These are phyloP conservation scores for Meghimatium bilineatum DNA, from an alignment of 2,888 invertebrate species.

Conservation along the genomic window DNA sequence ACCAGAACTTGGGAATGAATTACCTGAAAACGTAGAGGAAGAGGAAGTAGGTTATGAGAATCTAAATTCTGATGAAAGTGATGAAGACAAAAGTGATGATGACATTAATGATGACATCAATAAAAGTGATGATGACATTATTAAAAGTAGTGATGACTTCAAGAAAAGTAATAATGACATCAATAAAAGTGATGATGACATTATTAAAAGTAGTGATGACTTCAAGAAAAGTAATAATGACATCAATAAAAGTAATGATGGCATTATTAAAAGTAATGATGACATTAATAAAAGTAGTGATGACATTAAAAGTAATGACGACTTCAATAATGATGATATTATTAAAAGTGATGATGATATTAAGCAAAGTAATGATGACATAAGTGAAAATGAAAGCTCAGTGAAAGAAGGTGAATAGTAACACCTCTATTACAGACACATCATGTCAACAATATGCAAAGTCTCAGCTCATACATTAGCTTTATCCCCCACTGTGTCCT, in stretches of 20 bases:
- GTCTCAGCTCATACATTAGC: background rate
- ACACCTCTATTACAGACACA: background rate
- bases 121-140: too few species aligned
- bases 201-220: too few species aligned
- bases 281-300: too few species aligned
- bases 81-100: constrained; percentile 5
- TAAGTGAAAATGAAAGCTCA: background rate
- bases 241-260: background rate
- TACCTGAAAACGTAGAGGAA: constrained; percentile 1
- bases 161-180: too few species aligned
- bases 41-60: constrained; percentile 44
- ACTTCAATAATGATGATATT: too few species aligned
- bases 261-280: too few species aligned
- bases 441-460: background rate
- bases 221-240: background rate
- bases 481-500: background rate
- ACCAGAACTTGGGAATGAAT: background rate
- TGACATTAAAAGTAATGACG: too few species aligned
- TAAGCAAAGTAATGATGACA: constrained; percentile 20
- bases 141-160: too few species aligned
- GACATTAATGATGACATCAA: background rate
- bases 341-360: too few species aligned
- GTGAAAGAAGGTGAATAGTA: background rate
- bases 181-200: background rate
- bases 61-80: constrained; percentile 29